These are phyloP conservation scores for Echinometra lucunter DNA, from an alignment of 53 echinoderm and acorn worm species.

Conservation along the genomic window DNA sequence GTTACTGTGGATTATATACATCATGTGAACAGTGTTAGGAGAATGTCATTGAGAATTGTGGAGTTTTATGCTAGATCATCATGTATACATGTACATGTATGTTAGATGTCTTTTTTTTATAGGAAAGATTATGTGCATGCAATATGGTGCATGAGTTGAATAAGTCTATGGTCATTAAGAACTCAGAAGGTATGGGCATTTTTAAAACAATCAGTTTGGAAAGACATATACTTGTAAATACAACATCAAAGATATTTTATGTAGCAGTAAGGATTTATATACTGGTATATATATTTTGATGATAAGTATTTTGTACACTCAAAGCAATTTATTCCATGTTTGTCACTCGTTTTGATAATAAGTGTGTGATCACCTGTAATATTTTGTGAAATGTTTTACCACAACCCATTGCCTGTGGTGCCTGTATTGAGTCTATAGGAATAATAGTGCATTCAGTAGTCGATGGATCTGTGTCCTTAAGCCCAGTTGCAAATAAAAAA, in stretches of 20 bases:
- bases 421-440: no score
- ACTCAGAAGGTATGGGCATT: background rate
- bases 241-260: slow-evolving; percentile 5
- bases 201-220: background rate
- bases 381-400: background rate
- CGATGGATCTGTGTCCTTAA: no score
- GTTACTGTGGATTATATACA: background rate
- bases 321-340: background rate
- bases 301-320: slow-evolving; percentile 16
- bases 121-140: background rate
- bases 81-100: background rate
- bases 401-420: no score
- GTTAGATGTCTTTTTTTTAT: background rate
- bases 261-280: background rate
- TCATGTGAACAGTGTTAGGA: background rate
- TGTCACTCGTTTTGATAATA: background rate
- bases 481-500: no score
- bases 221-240: slow-evolving; percentile 32
- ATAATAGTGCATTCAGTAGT: no score
- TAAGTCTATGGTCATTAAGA: background rate
- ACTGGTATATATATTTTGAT: slow-evolving; percentile 35
- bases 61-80: background rate
- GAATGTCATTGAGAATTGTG: background rate
- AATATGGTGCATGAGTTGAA: background rate
- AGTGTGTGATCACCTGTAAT: background rate